Evolutionary conservation across 2,113 vertebrate genomes (phyloP).

Genomic region (Phrynocephalus versicolor): DNA sequence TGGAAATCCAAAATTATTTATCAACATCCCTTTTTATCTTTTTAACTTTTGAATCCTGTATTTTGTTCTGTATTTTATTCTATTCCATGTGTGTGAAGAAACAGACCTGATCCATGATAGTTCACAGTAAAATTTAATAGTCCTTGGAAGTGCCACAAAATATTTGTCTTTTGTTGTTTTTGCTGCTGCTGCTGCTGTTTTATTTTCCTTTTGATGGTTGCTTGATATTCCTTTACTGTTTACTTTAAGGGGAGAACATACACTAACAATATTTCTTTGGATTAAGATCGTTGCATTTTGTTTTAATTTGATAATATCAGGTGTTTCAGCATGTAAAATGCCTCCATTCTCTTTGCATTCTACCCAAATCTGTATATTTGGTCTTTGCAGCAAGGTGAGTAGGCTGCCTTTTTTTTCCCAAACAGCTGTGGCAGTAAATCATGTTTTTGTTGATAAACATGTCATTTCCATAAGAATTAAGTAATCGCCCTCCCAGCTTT

Average conservation of each 20-base stretch:
- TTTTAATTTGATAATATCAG: not conserved
- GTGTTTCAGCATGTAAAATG: not conserved
- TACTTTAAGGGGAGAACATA: too few relatives aligned
- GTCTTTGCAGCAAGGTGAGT: slow-evolving; percentile 1
- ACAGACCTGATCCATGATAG: too few relatives aligned
- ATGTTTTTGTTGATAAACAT: not conserved
- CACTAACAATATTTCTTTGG: too few relatives aligned
- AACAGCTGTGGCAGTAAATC: not conserved
- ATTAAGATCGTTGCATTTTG: not conserved
- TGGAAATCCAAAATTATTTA: not conserved
- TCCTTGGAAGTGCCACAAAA: too few relatives aligned
- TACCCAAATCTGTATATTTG: not conserved
- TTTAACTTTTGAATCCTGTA: not conserved
- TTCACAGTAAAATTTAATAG: too few relatives aligned
- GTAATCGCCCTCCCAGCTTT: slow-evolving; percentile 26
- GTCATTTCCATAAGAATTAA: slow-evolving; percentile 30
- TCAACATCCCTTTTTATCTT: too few relatives aligned
- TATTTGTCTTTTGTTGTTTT: too few relatives aligned
- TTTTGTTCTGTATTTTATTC: too few relatives aligned
- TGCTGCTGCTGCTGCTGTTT: too few relatives aligned
- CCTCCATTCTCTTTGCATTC: not conserved
- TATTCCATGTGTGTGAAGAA: too few relatives aligned
- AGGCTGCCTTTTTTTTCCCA: not conserved
- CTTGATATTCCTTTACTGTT: too few relatives aligned
- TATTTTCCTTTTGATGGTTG: too few relatives aligned